Evolutionary conservation across 2,888 invertebrate species (phyloP).

Genomic region (Steromphala cineraria): DNA sequence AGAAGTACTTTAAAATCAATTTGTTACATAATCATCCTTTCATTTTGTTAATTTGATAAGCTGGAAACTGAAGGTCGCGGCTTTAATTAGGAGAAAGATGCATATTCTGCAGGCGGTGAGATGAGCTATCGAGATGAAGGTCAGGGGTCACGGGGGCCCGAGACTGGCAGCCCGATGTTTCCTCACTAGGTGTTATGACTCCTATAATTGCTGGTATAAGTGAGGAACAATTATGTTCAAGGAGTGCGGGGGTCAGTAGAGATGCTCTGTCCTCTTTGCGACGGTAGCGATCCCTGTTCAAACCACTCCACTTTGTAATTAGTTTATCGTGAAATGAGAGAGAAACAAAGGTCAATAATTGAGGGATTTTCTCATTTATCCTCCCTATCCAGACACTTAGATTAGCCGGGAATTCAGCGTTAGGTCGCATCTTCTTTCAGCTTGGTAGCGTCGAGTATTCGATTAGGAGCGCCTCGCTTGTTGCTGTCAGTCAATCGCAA

Average conservation of each 20-base stretch:
- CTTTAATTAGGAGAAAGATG: no score
- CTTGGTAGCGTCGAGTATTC: not conserved
- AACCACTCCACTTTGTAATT: not conserved
- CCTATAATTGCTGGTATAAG: not conserved
- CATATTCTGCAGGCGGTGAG: no score
- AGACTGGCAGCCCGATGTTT: no score
- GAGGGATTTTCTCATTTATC: conserved; percentile 15
- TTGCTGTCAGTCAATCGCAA: not conserved
- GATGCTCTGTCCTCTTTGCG: not conserved
- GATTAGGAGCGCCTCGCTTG: not conserved
- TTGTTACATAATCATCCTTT: no score
- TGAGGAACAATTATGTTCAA: conserved; percentile 7
- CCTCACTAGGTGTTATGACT: no score
- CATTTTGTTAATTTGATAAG: no score
- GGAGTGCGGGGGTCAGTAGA: not conserved
- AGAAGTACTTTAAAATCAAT: no score
- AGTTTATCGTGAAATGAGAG: conserved; percentile 18
- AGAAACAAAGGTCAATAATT: conserved; percentile 19
- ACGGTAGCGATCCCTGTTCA: not conserved
- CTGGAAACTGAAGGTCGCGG: no score
- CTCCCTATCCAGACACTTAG: not conserved
- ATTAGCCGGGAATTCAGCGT: conserved; percentile 7
- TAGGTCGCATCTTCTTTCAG: conserved; percentile 5
- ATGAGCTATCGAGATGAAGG: no score
- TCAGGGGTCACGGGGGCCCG: no score